These are phyloP conservation scores for Paedocypris micromegethes DNA, from an alignment of 2,797 vertebrate genomes.

Conservation along the genomic window DNA sequence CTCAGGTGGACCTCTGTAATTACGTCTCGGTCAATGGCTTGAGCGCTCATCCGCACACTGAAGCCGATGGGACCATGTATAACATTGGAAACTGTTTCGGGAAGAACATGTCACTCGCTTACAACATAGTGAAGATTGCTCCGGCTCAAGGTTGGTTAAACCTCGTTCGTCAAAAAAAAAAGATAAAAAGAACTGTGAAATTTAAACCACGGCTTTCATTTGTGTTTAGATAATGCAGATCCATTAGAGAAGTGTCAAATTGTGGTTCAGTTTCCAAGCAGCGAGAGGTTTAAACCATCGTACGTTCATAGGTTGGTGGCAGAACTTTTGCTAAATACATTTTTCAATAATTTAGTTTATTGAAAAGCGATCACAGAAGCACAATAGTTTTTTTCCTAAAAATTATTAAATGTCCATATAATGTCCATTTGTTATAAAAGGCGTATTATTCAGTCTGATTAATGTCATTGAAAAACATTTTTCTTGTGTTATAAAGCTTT, in stretches of 20 bases:
- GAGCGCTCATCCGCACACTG: constrained; percentile 85
- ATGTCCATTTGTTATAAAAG: too few relatives aligned
- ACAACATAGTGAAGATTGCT: constrained; percentile 87
- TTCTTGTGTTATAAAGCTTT: constrained; percentile 70
- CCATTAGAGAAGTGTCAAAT: constrained; percentile 80
- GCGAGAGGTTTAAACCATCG: constrained; percentile 88
- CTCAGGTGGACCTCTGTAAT: constrained; percentile 87
- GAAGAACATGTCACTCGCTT: constrained; percentile 85
- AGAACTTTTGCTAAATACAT: background rate
- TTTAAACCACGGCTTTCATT: background rate
- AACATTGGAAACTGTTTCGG: constrained; percentile 97
- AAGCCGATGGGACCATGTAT: constrained; percentile 83
- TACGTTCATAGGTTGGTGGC: constrained; percentile 84
- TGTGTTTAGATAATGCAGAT: constrained; percentile 76
- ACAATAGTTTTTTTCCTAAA: too few relatives aligned
- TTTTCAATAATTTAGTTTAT: too few relatives aligned
- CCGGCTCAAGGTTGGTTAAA: constrained; percentile 74
- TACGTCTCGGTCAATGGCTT: constrained; percentile 85
- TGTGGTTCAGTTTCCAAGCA: constrained; percentile 91
- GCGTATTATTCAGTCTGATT: background rate
- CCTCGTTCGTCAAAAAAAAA: too few relatives aligned
- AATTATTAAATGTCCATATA: too few relatives aligned
- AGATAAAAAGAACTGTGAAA: too few relatives aligned
- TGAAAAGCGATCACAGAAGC: too few relatives aligned
- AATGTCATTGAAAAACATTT: background rate